Base-by-base conservation (phyloP, 2,113 vertebrate genomes). In the Dendropsophus ebraccatus region DNA sequence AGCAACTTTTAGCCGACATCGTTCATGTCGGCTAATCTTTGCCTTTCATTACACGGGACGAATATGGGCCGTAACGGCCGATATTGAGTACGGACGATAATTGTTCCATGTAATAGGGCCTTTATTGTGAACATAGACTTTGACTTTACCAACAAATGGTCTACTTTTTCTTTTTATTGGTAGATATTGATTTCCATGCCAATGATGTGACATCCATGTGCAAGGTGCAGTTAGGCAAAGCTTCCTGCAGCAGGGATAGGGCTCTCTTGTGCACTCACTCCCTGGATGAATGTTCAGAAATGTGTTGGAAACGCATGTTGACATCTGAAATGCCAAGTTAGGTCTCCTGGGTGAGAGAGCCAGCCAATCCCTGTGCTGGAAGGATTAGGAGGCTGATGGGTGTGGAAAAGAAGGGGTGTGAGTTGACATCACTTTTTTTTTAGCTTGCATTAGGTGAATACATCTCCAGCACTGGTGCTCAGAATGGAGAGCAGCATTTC, bases 241-340 rank as follows among this genome's bases (percentile, higher is more conserved):
- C 41, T 74, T 45, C 16, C 9, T 16, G 41, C 41, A 25, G 41
- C 21, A 47, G 23, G 41, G 21, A 74, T 25, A 6, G 2, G 72
- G 70, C 10, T 45, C 70, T 74, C 3, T 23, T 0, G 19, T 23
- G 37, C 70, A 45, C 69, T 23, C 3, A 23, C 28, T 67, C 70
- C 10, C 41, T 6, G 41, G 37, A 74, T 74, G 72, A 23, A 49
- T 74, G 23, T 74, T 74, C 72, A 74, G 41, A 37, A 47, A 74
- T 74, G 37, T 47, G 72, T 25, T 74, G 72, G 72, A 49, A 74
- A 74, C 72, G 12, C 72, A 28, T 74, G 41, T 74, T 74, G 72
- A 74, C 72, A 74, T 74, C 72, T 74, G 72, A 74, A 74, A 74
- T 74, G 72, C 72, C 72, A 74, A 74, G 72, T 74, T 74, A 21